A percentile compares a stretch with the other conserved stretches of the same genome.
Evolutionary conservation across 2,113 vertebrate genomes (phyloP).

Genomic region (Neodontobutis hainanensis): DNA sequence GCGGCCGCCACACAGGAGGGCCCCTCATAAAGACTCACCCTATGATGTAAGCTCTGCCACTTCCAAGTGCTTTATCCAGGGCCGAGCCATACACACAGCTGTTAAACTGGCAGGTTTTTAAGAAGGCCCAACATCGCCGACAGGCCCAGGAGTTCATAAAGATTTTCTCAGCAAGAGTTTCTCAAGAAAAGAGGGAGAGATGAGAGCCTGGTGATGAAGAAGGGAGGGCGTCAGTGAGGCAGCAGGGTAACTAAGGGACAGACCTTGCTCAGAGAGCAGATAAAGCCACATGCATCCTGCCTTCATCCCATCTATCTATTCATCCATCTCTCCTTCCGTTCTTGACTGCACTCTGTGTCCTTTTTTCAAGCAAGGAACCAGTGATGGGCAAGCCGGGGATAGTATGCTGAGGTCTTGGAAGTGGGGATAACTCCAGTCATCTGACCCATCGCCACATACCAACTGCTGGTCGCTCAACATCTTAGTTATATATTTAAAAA

Average conservation of each 20-base stretch:
- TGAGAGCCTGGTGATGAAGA: slow-evolving; percentile 41
- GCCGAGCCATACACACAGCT: slow-evolving; percentile 74
- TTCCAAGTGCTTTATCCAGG: slow-evolving; percentile 78
- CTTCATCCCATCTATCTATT: slow-evolving; percentile 55
- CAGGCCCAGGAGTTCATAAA: slow-evolving; percentile 79
- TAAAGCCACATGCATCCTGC: slow-evolving; percentile 54
- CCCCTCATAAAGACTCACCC: slow-evolving; percentile 78
- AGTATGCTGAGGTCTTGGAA: slow-evolving; percentile 79
- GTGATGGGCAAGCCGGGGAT: slow-evolving; percentile 61
- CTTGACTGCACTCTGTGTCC: slow-evolving; percentile 34
- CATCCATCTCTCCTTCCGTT: slow-evolving; percentile 41
- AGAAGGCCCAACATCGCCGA: slow-evolving; percentile 65
- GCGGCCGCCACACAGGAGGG: slow-evolving; percentile 75
- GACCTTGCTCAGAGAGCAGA: slow-evolving; percentile 66
- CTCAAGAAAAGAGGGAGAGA: slow-evolving; percentile 64
- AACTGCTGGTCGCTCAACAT: slow-evolving; percentile 77
- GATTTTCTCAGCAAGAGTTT: slow-evolving; percentile 79
- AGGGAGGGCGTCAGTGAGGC: slow-evolving; percentile 42
- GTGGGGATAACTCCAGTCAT: slow-evolving; percentile 76
- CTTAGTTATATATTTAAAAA: slow-evolving; percentile 83
- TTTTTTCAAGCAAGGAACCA: slow-evolving; percentile 50
- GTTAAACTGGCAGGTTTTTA: slow-evolving; percentile 77
- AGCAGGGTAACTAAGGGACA: slow-evolving; percentile 63
- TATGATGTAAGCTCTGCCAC: slow-evolving; percentile 74
- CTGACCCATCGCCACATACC: slow-evolving; percentile 70